These are phyloP conservation scores for Drosophila subpulchrella DNA, from an alignment of 1,140 invertebrate species.

Conservation along the genomic window DNA sequence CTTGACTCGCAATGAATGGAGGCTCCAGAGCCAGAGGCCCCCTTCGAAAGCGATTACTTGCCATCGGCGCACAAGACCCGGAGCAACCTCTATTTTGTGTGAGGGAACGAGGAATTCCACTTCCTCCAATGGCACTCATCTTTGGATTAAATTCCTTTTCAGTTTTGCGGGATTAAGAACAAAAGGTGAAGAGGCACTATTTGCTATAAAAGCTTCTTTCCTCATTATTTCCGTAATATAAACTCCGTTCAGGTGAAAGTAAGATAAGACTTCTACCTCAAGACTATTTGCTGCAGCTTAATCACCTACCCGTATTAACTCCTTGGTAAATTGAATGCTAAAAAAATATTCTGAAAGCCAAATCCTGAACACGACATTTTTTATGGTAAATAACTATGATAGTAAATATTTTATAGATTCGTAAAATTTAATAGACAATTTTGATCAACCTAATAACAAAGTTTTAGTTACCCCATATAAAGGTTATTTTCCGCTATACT, in stretches of 20 bases:
- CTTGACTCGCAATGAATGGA: constrained; percentile 42
- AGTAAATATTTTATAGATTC: too few species aligned
- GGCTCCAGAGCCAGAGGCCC: constrained; percentile 1
- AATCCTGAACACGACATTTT: too few species aligned
- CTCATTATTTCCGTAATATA: too few species aligned
- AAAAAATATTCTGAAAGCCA: too few species aligned
- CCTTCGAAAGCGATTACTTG: constrained; percentile 19
- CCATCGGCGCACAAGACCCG: constrained; percentile 58
- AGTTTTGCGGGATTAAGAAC: constrained; percentile 77
- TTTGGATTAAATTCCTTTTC: constrained; percentile 37
- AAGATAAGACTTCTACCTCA: too few species aligned
- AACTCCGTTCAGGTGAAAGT: too few species aligned
- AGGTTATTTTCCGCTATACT: neutral
- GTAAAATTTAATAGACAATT: neutral
- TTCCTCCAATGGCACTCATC: constrained; percentile 29
- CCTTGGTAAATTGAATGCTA: too few species aligned
- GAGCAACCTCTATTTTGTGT: constrained; percentile 85
- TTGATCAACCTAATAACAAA: neutral
- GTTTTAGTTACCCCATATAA: neutral
- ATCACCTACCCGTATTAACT: too few species aligned
- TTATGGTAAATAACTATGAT: too few species aligned
- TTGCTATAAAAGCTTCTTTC: constrained; percentile 85
- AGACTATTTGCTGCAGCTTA: too few species aligned
- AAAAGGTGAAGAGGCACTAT: constrained; percentile 85
- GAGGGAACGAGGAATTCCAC: constrained; percentile 86